Evolutionary conservation across 2,113 vertebrate genomes (phyloP).

Genomic region (Channa argus): DNA sequence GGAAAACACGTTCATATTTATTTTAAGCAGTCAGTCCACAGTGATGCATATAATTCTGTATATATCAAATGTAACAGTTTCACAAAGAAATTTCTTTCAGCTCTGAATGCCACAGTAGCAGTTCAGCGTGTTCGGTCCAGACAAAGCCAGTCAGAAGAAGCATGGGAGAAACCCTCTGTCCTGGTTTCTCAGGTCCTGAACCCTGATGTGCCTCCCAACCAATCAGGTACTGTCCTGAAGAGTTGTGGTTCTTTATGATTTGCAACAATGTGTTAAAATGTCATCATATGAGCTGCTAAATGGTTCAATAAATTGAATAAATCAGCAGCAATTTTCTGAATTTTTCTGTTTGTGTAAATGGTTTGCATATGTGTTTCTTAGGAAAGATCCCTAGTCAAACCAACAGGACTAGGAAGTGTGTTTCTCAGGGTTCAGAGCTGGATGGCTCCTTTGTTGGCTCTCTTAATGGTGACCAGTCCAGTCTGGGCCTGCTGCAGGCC

Average conservation of each 20-base stretch:
- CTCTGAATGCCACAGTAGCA: conserved; percentile 87
- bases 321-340: no score
- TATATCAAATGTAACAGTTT: neutral
- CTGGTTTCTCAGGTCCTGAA: conserved; percentile 86
- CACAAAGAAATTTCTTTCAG: conserved; percentile 61
- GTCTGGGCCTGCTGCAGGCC: conserved; percentile 86
- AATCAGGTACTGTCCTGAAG: conserved; percentile 66
- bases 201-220: conserved; percentile 74
- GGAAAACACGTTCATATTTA: neutral
- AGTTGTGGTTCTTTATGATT: neutral
- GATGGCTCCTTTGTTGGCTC: conserved; percentile 71
- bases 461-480: conserved; percentile 75
- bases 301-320: no score
- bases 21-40: neutral
- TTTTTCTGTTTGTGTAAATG: no score
- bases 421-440: conserved; percentile 50
- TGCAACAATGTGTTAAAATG: neutral
- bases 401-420: conserved; percentile 53
- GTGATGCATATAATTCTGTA: neutral
- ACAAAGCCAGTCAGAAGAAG: conserved; percentile 59
- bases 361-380: conserved; percentile 34
- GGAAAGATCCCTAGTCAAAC: conserved; percentile 34
- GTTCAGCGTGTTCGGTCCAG: conserved; percentile 82
- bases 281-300: no score
- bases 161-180: conserved; percentile 47